Evolutionary conservation across 2,113 vertebrate genomes (phyloP).

Genomic region (Pan paniscus): DNA sequence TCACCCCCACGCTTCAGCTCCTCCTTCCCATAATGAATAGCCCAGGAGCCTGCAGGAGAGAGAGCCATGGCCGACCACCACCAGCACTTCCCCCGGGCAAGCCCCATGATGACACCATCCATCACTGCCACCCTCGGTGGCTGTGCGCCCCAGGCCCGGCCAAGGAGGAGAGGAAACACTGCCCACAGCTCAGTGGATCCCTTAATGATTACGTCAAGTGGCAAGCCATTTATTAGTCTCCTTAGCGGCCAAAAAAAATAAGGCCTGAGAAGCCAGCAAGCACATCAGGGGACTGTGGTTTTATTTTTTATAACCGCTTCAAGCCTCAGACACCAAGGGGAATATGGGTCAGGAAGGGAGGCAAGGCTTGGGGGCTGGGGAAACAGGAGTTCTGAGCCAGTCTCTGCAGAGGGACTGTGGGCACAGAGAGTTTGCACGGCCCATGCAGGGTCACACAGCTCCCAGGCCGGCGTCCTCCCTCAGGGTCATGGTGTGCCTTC

Average conservation of each 20-base stretch:
- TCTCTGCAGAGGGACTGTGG: neutral
- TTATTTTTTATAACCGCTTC: slow-evolving; percentile 25
- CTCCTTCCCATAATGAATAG: neutral
- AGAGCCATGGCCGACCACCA: neutral
- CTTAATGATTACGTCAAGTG: slow-evolving; percentile 57
- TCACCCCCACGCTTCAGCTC: neutral
- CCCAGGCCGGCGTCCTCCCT: neutral
- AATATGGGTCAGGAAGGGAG: fast-evolving
- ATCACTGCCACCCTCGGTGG: slow-evolving; percentile 3
- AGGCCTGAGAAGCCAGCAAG: slow-evolving; percentile 9
- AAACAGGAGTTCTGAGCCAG: neutral
- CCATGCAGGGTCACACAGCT: neutral
- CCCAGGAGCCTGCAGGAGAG: neutral
- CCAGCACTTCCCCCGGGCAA: neutral
- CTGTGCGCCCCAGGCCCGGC: neutral
- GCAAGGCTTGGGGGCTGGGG: fast-evolving
- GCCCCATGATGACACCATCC: neutral
- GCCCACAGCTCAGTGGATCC: slow-evolving; percentile 65
- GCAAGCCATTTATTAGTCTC: slow-evolving; percentile 63
- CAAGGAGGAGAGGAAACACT: neutral
- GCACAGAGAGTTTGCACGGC: neutral
- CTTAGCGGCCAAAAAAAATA: slow-evolving; percentile 65
- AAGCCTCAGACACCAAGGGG: neutral
- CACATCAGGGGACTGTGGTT: slow-evolving; percentile 47
- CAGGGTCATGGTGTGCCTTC: fast-evolving